A percentile compares a stretch with the other conserved stretches of the same genome.
These are phyloP conservation scores for Crypturellus undulatus DNA, from an alignment of 2,113 vertebrate species.

Conservation along the genomic window DNA sequence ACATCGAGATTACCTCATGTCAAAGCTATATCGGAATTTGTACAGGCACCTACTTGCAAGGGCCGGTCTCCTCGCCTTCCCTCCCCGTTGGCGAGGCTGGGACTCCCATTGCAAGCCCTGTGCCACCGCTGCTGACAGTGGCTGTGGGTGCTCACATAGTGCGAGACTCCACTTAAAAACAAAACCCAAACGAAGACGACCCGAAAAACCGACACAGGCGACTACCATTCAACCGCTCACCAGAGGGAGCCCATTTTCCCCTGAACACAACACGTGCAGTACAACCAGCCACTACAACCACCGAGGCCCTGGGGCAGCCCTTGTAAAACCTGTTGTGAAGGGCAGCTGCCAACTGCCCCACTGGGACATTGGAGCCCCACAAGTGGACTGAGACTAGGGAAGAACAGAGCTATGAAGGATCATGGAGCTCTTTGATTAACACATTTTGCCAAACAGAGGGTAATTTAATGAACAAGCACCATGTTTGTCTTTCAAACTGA, in stretches of 20 bases:
- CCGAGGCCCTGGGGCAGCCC: neutral
- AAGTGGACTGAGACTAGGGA: accelerated
- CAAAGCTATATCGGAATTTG: neutral
- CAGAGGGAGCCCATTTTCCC: conserved; percentile 72
- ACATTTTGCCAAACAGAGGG: neutral
- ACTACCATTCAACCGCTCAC: conserved; percentile 32
- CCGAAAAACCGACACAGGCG: neutral
- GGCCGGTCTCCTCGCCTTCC: neutral
- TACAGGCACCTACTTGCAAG: neutral
- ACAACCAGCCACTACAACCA: neutral
- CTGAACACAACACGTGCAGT: neutral
- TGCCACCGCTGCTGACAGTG: no score
- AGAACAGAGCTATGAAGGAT: neutral
- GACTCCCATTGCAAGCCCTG: no score
- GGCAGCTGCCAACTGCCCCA: neutral
- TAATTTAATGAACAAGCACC: neutral
- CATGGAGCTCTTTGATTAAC: neutral
- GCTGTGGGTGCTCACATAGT: no score
- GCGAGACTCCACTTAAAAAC: neutral
- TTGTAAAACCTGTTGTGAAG: neutral
- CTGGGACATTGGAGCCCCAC: neutral
- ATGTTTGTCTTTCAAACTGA: neutral
- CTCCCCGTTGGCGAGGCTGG: neutral
- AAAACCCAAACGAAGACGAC: neutral
- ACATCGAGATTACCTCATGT: neutral